Evolutionary conservation across 2,113 vertebrate species (phyloP), one percentile per base, ranked within the genome.

Genomic region (Barnardius zonarius): DNA sequence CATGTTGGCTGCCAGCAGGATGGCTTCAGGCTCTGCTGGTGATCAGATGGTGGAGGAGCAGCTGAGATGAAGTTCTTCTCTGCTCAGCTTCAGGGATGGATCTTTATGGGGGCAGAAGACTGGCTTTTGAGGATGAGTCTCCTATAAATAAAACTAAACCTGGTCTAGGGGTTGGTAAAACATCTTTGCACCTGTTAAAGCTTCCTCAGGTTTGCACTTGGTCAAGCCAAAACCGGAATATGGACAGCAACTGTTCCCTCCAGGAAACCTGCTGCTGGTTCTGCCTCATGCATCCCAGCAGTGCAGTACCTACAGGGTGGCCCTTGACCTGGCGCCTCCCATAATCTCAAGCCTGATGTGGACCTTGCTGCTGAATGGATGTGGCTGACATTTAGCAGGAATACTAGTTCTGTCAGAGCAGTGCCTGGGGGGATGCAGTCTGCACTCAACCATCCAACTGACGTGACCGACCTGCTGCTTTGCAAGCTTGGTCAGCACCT

Each of bases 311-410:
- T 46, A 17, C 25, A 55, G 64, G 18, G 31, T 18, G 35, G 69
- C 62, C 73, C 83, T 61, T 68, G 80, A 90, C 64, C 51, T 93
- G 69, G 72, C 91, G 83, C 83, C 68, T 95, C 48, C 43, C 18
- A 5, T 79, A 51, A 76, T 93, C 62, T 81, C 55, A 62, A 89
- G 78, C 69, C 57, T 82, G 76, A 85, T 61, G 41, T 0, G n/a
- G 93, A 89, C 75, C 69, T 93, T 79, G 73, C 69, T 89, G 77
- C 3, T 3, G 66, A 86, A 81, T 0, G 11, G 93, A 93, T 82
- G 93, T 91, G 83, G 64, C 70, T 97, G 96, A 95, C 91, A 93
- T 97, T 95, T 96, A 93, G 81, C 81, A 48, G 86, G 43, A 84
- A 61, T 78, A 69, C 51, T 84, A 75, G 61, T n/a, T 92, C 69